Evolutionary conservation across 35 echinoderm and acorn worm genomes (phyloP).

Genomic region (Eucidaris tribuloides): DNA sequence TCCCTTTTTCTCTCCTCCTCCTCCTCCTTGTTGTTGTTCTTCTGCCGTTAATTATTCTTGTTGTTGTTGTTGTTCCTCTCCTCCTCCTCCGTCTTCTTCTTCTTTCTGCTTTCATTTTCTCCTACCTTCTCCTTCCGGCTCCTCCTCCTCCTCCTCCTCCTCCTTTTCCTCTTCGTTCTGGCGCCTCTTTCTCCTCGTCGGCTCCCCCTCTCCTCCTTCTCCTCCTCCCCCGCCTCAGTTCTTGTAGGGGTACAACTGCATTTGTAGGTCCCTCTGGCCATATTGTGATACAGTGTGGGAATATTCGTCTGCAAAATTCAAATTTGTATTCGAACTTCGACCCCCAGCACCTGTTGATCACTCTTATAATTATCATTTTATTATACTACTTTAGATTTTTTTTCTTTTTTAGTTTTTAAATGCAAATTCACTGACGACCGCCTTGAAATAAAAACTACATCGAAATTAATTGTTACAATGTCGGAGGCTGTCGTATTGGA

Average conservation of each 20-base stretch:
- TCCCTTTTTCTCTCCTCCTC: no score
- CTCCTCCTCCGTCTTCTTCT: no score
- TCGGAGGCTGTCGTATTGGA: not conserved
- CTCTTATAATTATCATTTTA: not conserved
- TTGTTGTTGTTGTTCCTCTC: not conserved
- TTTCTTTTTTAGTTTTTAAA: not conserved
- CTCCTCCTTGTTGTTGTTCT: not conserved
- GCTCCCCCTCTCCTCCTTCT: no score
- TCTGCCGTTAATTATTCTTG: not conserved
- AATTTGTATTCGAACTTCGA: not conserved
- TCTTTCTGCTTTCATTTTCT: no score
- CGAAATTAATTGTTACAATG: no score
- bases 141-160: no score
- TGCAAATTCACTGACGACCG: not conserved
- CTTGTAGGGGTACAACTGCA: not conserved
- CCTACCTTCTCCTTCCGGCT: no score
- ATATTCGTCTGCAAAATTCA: not conserved
- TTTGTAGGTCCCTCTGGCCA: not conserved
- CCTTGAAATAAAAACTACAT: not conserved
- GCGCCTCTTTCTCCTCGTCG: no score
- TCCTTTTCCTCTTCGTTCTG: not conserved
- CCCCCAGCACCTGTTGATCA: not conserved
- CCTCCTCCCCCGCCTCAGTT: not conserved
- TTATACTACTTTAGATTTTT: not conserved
- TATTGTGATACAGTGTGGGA: not conserved